phyloP scores from a whole-genome alignment of 2,888 invertebrate species.

The Zootermopsis nevadensis region DNA sequence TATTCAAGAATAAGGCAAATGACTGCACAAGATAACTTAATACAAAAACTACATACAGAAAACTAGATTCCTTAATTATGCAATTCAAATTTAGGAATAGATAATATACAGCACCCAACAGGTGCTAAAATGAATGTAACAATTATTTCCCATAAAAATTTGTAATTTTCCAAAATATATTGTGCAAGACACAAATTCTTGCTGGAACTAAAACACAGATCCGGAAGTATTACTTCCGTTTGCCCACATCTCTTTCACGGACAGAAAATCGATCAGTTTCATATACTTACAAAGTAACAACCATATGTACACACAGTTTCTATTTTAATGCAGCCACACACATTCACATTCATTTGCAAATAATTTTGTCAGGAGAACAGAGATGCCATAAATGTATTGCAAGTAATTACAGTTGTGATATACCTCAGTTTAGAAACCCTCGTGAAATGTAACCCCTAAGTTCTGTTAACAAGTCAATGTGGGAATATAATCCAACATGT shows the following conservation, averaged over 20 bases:
- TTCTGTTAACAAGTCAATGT: no score
- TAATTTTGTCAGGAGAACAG: no score
- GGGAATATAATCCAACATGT: no score
- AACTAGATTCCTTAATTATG: background rate
- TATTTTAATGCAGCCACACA: background rate
- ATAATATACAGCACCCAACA: background rate
- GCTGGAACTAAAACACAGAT: no score
- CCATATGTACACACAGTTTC: background rate
- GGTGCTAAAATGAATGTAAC: background rate
- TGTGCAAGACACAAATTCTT: no score
- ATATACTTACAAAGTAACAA: background rate
- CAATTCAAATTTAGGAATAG: background rate
- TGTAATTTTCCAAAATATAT: no score
- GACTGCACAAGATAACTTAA: background rate
- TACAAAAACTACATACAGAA: background rate
- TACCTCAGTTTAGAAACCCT: no score
- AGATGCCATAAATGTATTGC: no score
- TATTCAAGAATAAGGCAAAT: background rate
- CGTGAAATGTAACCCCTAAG: no score
- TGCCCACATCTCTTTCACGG: background rate
- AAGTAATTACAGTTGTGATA: no score
- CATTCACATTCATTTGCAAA: background rate
- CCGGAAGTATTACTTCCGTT: background rate
- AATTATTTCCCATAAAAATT: background rate
- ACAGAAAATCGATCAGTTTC: no score